Conservation (phyloP, 2,113 vertebrate genomes). For the Ginglymostoma cirratum region DNA sequence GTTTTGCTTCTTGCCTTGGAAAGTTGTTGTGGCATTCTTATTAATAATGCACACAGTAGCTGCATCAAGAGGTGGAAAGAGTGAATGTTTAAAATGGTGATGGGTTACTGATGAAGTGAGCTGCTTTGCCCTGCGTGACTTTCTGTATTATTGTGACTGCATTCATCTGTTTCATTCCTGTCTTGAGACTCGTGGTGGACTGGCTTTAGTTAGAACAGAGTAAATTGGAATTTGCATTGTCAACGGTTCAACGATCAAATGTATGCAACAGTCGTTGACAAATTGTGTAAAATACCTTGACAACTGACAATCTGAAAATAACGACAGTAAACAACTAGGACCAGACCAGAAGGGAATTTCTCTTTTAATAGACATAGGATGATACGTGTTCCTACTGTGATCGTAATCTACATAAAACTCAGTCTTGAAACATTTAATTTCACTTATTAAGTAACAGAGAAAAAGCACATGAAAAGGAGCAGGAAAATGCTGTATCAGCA, state of each 20-base stretch:
- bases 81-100: not conserved
- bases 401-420: not conserved
- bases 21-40: not conserved
- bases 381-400: not conserved
- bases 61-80: not conserved
- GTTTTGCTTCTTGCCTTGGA: not conserved
- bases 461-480: not conserved
- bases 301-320: not conserved
- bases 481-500: not conserved
- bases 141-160: not conserved
- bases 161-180: not conserved
- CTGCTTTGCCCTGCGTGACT: not conserved
- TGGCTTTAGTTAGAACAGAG: not conserved
- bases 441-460: not conserved
- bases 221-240: not conserved
- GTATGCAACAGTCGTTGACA: not conserved
- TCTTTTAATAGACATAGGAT: not conserved
- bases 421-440: constrained; percentile 1
- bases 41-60: not conserved
- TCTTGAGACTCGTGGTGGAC: not conserved
- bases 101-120: not conserved
- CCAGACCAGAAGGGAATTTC: not conserved
- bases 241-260: not conserved
- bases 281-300: not conserved
- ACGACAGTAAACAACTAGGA: not conserved